These are phyloP conservation scores for Acanthisitta chloris DNA, from an alignment of 2,113 vertebrate genomes.

Conservation along the genomic window DNA sequence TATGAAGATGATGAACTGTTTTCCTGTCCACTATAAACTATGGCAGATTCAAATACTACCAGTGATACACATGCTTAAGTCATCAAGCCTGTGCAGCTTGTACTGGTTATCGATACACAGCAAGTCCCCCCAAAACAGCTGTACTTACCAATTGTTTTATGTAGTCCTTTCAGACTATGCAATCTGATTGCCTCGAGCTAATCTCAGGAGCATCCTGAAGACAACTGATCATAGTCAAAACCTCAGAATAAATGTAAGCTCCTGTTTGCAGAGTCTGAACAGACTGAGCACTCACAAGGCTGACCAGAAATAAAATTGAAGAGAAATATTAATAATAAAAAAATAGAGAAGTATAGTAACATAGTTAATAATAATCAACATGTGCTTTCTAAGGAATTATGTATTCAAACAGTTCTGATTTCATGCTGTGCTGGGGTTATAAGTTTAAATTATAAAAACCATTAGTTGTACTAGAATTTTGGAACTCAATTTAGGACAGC, in stretches of 20 bases:
- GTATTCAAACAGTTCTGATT: not conserved
- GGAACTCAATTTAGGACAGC: not conserved
- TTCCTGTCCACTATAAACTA: not conserved
- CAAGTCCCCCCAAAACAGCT: not conserved
- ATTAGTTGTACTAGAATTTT: not conserved
- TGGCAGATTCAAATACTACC: not conserved
- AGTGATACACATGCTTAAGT: not conserved
- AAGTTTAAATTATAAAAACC: not conserved
- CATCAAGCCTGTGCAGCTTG: not conserved
- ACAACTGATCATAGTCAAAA: not conserved
- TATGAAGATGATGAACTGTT: not conserved
- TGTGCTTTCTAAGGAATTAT: not conserved
- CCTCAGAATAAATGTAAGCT: not conserved
- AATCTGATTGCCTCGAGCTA: not conserved
- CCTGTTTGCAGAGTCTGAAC: not conserved
- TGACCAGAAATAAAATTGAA: not conserved
- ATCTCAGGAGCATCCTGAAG: not conserved
- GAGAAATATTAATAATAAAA: not conserved
- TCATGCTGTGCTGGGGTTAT: not conserved
- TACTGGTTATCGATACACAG: not conserved
- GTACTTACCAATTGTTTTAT: not conserved
- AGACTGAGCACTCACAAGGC: not conserved
- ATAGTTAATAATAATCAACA: not conserved
- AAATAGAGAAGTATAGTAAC: rapidly evolving
- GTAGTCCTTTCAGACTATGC: not conserved